phyloP scores from a whole-genome alignment of 2,113 vertebrate species.

The Balaeniceps rex region DNA sequence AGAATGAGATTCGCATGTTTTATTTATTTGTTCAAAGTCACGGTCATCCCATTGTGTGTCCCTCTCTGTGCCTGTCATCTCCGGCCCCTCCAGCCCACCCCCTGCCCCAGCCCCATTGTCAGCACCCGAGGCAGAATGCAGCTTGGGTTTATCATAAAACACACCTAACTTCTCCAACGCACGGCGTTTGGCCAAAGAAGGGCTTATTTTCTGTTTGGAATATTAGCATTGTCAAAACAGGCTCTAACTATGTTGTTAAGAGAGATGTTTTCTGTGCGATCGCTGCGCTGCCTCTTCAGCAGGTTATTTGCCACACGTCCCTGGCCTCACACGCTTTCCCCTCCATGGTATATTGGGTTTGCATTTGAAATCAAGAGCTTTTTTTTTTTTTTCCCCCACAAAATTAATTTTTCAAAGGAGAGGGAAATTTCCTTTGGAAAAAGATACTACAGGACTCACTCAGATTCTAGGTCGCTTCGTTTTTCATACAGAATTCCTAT shows the following conservation, averaged over 20 bases:
- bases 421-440: neutral
- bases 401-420: slow-evolving; percentile 27
- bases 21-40: slow-evolving; percentile 81
- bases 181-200: neutral
- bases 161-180: slow-evolving; percentile 2
- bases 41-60: slow-evolving; percentile 75
- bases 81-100: slow-evolving; percentile 62
- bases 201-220: neutral
- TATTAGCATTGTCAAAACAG: neutral
- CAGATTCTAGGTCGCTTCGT: slow-evolving; percentile 1
- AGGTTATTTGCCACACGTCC: neutral
- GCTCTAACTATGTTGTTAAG: neutral
- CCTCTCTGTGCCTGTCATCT: slow-evolving; percentile 60
- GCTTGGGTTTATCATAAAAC: slow-evolving; percentile 32
- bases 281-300: neutral
- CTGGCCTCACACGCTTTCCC: neutral
- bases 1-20: slow-evolving; percentile 74
- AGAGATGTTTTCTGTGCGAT: neutral
- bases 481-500: slow-evolving; percentile 6
- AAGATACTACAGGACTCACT: neutral
- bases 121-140: slow-evolving; percentile 37
- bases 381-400: neutral
- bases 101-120: slow-evolving; percentile 66
- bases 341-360: neutral
- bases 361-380: neutral